phyloP scores from a whole-genome alignment of 2,113 vertebrate species.

The Arenaria interpres region DNA sequence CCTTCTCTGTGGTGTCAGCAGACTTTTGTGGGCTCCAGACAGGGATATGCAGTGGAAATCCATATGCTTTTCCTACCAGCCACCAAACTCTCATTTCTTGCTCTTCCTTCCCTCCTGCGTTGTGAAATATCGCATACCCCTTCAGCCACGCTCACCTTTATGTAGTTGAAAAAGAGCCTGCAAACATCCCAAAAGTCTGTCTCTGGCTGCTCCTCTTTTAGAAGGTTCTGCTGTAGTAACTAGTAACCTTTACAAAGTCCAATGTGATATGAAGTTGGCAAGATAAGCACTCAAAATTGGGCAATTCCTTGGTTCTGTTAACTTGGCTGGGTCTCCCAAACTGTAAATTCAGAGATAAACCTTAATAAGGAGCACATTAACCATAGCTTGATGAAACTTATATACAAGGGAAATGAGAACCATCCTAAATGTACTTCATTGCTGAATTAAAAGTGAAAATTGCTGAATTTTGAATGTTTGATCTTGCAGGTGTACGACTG shows the following conservation, averaged over 20 bases:
- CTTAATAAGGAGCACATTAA: background rate
- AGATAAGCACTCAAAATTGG: background rate
- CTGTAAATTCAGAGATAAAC: background rate
- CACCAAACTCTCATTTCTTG: background rate
- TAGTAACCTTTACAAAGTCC: background rate
- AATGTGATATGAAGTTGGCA: background rate
- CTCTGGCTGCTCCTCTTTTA: background rate
- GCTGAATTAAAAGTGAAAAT: background rate
- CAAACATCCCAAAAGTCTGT: background rate
- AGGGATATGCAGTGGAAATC: background rate
- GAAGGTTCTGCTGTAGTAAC: background rate
- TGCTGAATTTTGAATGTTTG: background rate
- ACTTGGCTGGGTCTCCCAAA: background rate
- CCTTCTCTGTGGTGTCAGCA: background rate
- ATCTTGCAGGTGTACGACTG: background rate
- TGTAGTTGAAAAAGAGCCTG: background rate
- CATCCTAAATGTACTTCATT: background rate
- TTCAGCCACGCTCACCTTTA: background rate
- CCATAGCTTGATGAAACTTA: background rate
- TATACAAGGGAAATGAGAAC: background rate
- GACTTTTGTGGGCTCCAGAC: background rate
- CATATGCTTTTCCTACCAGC: background rate
- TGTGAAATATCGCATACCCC: background rate
- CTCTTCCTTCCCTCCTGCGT: background rate
- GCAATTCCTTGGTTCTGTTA: background rate